Evolutionary conservation across 2,113 vertebrate genomes (phyloP).

Genomic region (Turnix velox): DNA sequence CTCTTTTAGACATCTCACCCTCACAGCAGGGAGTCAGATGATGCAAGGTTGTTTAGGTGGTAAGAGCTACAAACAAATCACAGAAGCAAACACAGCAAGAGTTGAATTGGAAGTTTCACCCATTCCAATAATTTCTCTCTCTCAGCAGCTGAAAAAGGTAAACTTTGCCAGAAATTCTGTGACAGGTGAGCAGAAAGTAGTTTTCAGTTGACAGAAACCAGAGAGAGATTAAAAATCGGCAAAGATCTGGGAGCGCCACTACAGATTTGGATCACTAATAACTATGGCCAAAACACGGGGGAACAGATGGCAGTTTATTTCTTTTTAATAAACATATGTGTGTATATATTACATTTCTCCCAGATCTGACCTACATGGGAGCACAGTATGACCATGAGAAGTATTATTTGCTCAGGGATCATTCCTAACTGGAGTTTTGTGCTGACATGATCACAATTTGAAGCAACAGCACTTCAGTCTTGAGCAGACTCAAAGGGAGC

Average conservation of each 20-base stretch:
- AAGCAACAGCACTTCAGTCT: not conserved
- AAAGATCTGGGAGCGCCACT: not conserved
- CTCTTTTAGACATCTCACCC: not conserved
- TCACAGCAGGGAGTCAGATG: slow-evolving; percentile 19
- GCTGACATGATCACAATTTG: not conserved
- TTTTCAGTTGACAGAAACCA: not conserved
- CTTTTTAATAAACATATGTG: not conserved
- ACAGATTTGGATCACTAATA: not conserved
- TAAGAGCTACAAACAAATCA: slow-evolving; percentile 9
- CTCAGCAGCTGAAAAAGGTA: slow-evolving; percentile 8
- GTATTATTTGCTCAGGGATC: not conserved
- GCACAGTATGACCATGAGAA: not conserved
- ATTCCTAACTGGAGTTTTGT: not conserved
- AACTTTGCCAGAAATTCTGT: slow-evolving; percentile 29
- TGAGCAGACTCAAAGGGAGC: not conserved
- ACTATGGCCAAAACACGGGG: not conserved
- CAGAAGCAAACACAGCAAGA: slow-evolving; percentile 34
- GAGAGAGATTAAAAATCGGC: not conserved
- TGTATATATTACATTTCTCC: not conserved
- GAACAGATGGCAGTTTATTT: not conserved
- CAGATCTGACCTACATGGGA: not conserved
- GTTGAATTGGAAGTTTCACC: slow-evolving; percentile 28
- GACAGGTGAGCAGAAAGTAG: slow-evolving; percentile 1
- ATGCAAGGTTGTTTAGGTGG: slow-evolving; percentile 17
- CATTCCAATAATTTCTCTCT: not conserved